These are phyloP conservation scores for Ariolimax columbianus DNA, from an alignment of 2,888 invertebrate species.

Conservation along the genomic window DNA sequence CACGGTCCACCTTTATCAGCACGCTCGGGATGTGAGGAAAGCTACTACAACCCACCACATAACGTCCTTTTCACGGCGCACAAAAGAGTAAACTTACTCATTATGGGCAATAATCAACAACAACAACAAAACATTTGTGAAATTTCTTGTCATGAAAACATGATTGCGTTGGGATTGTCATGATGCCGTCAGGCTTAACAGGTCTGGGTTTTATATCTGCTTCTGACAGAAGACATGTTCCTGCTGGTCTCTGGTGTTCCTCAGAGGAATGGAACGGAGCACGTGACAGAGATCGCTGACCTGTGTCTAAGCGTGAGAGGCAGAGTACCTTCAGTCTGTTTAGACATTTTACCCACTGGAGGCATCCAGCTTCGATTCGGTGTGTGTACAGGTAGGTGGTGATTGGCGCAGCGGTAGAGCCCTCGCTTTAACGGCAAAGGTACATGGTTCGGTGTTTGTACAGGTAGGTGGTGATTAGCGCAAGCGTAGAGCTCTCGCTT, in stretches of 20 bases:
- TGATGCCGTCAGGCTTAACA: no score
- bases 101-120: no score
- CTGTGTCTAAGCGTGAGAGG: constrained; percentile 33
- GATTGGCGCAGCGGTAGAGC: no score
- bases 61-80: no score
- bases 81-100: no score
- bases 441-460: not conserved
- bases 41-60: no score
- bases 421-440: not conserved
- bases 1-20: no score
- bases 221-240: constrained; percentile 37
- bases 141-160: no score
- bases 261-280: constrained; percentile 20
- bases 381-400: constrained; percentile 29
- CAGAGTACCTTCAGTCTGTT: constrained; percentile 4
- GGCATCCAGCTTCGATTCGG: constrained; percentile 40
- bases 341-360: not conserved
- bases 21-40: no score
- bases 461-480: not conserved
- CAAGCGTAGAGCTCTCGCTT: not conserved
- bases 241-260: constrained; percentile 43
- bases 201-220: no score
- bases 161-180: no score
- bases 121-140: no score
- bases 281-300: constrained; percentile 43